Percentiles rank a stretch among this genome's conserved stretches.
These are phyloP conservation scores for Tragopan temminckii DNA, from an alignment of 2,797 vertebrate genomes.

Conservation along the genomic window DNA sequence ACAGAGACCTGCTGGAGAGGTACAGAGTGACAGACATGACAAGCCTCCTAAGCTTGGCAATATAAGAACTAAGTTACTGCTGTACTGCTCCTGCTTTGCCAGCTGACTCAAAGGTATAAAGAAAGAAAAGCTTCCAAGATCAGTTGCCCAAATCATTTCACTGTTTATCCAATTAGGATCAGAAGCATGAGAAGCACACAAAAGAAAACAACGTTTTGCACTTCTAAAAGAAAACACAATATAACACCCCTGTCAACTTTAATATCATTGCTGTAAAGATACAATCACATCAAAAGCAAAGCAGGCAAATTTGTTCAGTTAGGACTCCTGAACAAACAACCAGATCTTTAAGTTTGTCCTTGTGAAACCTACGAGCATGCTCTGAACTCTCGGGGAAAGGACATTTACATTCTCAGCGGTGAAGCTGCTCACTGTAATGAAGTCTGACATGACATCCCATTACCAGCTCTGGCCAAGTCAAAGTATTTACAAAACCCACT, in stretches of 20 bases:
- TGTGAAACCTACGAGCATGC: not conserved
- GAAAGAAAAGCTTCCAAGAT: not conserved
- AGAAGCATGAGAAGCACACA: not conserved
- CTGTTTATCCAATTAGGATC: not conserved
- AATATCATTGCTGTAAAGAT: not conserved
- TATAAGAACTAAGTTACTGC: not conserved
- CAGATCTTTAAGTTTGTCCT: not conserved
- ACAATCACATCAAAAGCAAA: not conserved
- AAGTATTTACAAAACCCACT: conserved; percentile 39
- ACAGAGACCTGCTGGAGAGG: not conserved
- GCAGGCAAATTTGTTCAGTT: not conserved
- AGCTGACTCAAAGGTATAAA: not conserved
- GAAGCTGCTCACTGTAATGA: not conserved
- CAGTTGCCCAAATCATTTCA: not conserved
- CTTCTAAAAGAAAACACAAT: not conserved
- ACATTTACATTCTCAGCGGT: not conserved
- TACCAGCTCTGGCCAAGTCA: conserved; percentile 8
- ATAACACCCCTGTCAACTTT: not conserved
- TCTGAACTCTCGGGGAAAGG: not conserved
- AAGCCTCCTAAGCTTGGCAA: not conserved
- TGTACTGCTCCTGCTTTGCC: not conserved
- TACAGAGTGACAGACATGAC: not conserved
- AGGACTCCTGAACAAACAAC: not conserved
- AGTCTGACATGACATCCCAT: not conserved
- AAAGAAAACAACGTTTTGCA: not conserved